Evolutionary conservation across 2,888 invertebrate species (phyloP).

Genomic region (Zygogramma bicolorata): DNA sequence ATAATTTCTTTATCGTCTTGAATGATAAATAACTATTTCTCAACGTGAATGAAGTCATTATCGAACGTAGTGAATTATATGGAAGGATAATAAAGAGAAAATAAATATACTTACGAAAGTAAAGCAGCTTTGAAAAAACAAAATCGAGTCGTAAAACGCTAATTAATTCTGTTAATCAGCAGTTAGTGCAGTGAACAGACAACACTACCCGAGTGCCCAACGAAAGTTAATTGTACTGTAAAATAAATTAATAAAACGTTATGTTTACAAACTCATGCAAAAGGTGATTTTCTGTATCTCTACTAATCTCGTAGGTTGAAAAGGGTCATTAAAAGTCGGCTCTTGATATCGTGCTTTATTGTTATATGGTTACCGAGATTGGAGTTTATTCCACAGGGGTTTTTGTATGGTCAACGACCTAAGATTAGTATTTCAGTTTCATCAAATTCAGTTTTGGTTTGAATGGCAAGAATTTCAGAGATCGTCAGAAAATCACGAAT

Average conservation of each 20-base stretch:
- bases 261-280: neutral
- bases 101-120: slow-evolving; percentile 49
- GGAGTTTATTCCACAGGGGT: neutral
- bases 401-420: neutral
- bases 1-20: slow-evolving; percentile 31
- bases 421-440: too few species aligned
- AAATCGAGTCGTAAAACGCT: slow-evolving; percentile 40
- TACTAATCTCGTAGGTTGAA: neutral
- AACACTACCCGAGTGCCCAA: slow-evolving; percentile 33
- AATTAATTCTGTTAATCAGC: slow-evolving; percentile 54
- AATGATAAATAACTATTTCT: slow-evolving; percentile 21
- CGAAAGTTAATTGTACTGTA: slow-evolving; percentile 41
- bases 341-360: neutral
- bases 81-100: slow-evolving; percentile 36
- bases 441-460: too few species aligned
- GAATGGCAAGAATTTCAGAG: too few species aligned
- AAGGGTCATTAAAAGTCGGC: neutral
- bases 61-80: neutral
- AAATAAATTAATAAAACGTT: slow-evolving; percentile 38
- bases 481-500: too few species aligned
- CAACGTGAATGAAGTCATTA: neutral
- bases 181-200: slow-evolving; percentile 49
- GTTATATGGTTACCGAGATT: neutral
- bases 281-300: neutral
- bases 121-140: slow-evolving; percentile 43